A percentile compares a stretch with the other conserved stretches of the same genome.
Evolutionary conservation across 2,888 invertebrate genomes (phyloP).

Genomic region (Drosophila differens): DNA sequence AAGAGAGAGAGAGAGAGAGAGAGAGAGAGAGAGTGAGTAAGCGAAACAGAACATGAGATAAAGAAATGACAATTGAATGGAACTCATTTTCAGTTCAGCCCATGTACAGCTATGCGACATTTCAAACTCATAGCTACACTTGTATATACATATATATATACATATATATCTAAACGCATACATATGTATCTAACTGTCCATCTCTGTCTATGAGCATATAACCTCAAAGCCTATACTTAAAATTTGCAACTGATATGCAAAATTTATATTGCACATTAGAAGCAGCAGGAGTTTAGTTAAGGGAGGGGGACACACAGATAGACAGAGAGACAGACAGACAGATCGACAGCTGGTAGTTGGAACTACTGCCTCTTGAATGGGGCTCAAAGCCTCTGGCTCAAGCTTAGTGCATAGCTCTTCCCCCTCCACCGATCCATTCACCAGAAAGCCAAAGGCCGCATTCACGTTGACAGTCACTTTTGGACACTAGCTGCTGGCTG

Average conservation of each 20-base stretch:
- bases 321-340: not conserved
- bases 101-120: conserved; percentile 28
- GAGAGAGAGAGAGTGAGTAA: not conserved
- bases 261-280: conserved; percentile 69
- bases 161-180: conserved; percentile 1
- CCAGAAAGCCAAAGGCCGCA: conserved; percentile 39
- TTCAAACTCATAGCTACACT: conserved; percentile 29
- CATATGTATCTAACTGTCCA: conserved; percentile 4
- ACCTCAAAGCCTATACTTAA: conserved; percentile 55
- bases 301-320: not conserved
- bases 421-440: not conserved
- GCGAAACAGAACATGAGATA: conserved; percentile 30
- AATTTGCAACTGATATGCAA: conserved; percentile 54
- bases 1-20: not conserved
- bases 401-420: conserved; percentile 21
- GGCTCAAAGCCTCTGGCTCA: conserved; percentile 25
- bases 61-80: conserved; percentile 43
- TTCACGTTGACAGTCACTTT: conserved; percentile 14
- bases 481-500: conserved; percentile 21
- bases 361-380: conserved; percentile 20
- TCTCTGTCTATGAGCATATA: conserved; percentile 19
- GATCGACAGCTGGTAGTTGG: conserved; percentile 40
- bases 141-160: not conserved
- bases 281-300: not conserved
- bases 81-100: conserved; percentile 23